phyloP scores from a whole-genome alignment of 2,113 vertebrate species.

The Elanoides forficatus region DNA sequence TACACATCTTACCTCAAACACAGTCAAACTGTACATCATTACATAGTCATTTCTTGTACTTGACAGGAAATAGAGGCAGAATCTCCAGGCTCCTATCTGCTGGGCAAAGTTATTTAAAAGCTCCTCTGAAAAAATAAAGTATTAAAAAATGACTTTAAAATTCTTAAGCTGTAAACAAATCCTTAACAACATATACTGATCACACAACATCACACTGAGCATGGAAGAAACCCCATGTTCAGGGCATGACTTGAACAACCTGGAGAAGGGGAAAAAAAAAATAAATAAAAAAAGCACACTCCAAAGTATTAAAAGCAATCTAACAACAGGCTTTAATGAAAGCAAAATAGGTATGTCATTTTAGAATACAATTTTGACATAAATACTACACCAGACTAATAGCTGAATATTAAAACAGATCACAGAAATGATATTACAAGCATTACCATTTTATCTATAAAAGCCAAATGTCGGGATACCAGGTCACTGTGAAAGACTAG shows the following conservation, averaged over 20 bases:
- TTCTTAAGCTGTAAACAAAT: neutral
- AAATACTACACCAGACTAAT: neutral
- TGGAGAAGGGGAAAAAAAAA: neutral
- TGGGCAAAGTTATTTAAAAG: slow-evolving; percentile 98
- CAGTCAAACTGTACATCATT: slow-evolving; percentile 99
- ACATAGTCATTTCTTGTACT: slow-evolving; percentile 97
- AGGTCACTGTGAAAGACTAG: neutral
- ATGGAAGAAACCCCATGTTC: neutral
- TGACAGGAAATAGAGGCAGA: slow-evolving; percentile 97
- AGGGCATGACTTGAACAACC: neutral
- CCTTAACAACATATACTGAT: neutral
- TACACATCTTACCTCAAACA: slow-evolving; percentile 91
- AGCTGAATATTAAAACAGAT: neutral
- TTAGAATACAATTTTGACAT: neutral
- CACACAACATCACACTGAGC: neutral
- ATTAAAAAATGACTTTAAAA: slow-evolving; percentile 1
- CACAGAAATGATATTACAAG: neutral
- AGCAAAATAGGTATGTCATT: neutral
- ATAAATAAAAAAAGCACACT: neutral
- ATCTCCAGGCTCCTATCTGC: slow-evolving; percentile 96
- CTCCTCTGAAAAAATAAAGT: slow-evolving; percentile 81
- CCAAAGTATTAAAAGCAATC: neutral
- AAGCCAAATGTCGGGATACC: neutral
- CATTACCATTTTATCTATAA: neutral
- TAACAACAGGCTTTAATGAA: neutral